phyloP scores from a whole-genome alignment of 2,888 invertebrate genomes.

The Trissolcus brochymenae region DNA sequence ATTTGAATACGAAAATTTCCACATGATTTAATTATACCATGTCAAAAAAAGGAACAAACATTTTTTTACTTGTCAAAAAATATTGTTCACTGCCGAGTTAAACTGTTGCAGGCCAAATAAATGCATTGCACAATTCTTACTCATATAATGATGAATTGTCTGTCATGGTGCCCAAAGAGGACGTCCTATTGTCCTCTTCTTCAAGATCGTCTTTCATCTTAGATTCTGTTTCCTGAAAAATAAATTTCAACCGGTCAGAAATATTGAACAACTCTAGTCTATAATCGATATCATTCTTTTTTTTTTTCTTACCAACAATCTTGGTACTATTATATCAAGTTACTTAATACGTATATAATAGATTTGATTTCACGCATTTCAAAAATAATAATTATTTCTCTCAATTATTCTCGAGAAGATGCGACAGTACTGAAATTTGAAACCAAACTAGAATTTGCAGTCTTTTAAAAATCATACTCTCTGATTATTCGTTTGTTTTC shows the following conservation, averaged over 20 bases:
- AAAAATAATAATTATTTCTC: slow-evolving; percentile 1
- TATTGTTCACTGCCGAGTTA: too few species aligned
- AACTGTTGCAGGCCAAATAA: too few species aligned
- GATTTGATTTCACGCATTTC: not conserved
- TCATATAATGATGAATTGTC: slow-evolving; percentile 43
- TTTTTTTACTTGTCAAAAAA: too few species aligned
- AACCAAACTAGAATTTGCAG: slow-evolving; percentile 27
- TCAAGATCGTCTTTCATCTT: slow-evolving; percentile 56
- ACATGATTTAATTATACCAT: too few species aligned
- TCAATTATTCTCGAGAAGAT: not conserved
- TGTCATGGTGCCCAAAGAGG: slow-evolving; percentile 53
- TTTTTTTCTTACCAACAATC: too few species aligned
- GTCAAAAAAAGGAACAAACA: too few species aligned
- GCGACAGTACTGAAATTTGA: slow-evolving; percentile 19
- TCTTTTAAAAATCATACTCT: not conserved
- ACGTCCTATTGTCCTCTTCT: slow-evolving; percentile 53
- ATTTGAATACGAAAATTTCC: too few species aligned
- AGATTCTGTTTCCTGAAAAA: slow-evolving; percentile 22
- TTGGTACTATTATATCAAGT: too few species aligned
- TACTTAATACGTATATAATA: not conserved
- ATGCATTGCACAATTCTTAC: slow-evolving; percentile 16
- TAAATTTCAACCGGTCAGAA: not conserved
- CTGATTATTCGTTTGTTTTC: slow-evolving; percentile 7
- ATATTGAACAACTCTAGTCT: not conserved
- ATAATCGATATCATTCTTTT: too few species aligned